A percentile compares a stretch with the other conserved stretches of the same genome.
These are phyloP conservation scores for Asarcornis scutulata DNA, from an alignment of 2,113 vertebrate genomes.

Conservation along the genomic window DNA sequence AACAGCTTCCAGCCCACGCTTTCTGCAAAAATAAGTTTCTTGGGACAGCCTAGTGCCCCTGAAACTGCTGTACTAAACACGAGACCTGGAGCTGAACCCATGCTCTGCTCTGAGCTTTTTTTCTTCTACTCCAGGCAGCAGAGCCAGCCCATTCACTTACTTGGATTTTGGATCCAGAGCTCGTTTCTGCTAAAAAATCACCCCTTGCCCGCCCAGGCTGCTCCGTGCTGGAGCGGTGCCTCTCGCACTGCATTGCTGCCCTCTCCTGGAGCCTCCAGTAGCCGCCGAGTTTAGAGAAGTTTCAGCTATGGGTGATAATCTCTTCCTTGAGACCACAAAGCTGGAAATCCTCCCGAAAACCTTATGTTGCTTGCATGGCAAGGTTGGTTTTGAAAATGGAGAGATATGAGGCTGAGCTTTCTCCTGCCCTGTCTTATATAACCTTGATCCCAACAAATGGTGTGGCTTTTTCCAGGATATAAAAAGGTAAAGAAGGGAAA, in stretches of 20 bases:
- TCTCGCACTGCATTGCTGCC: background rate
- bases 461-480: background rate
- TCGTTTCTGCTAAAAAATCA: background rate
- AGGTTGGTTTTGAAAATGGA: background rate
- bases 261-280: constrained; percentile 37
- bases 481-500: background rate
- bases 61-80: background rate
- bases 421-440: background rate
- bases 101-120: background rate
- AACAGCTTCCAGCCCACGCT: background rate
- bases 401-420: background rate
- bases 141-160: background rate
- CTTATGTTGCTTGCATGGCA: accelerated
- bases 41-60: background rate
- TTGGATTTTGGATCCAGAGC: background rate
- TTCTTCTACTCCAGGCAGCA: background rate
- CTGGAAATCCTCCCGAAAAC: background rate
- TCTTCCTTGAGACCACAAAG: background rate
- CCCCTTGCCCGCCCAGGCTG: background rate
- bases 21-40: background rate
- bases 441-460: background rate
- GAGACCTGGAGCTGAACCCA: background rate
- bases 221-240: background rate
- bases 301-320: accelerated
- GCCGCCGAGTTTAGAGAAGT: background rate